Percentiles rank a stretch among this genome's conserved stretches.
These are phyloP conservation scores for Ormyrus labotus DNA, from an alignment of 2,888 invertebrate species.

Conservation along the genomic window DNA sequence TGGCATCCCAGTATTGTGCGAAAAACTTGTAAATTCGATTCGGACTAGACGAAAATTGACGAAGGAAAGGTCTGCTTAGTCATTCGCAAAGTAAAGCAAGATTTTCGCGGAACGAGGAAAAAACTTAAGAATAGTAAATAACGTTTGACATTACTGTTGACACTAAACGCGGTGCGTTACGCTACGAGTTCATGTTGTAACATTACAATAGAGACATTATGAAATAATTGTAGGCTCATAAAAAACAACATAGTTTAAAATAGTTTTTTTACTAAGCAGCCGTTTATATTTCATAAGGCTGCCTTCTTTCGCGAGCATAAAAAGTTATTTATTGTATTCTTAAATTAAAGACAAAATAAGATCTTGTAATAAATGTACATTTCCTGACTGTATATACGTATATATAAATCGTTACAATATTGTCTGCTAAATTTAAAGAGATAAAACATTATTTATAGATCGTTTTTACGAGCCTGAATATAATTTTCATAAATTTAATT, in stretches of 20 bases:
- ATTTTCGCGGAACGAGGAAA: background rate
- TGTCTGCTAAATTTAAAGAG: too few relatives aligned
- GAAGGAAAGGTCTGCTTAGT: too few relatives aligned
- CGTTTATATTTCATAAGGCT: constrained; percentile 18
- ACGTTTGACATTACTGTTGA: constrained; percentile 13
- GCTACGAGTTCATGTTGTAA: constrained; percentile 32
- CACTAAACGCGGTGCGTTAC: constrained; percentile 15
- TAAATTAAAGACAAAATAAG: background rate
- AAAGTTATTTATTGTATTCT: constrained; percentile 15
- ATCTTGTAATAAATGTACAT: background rate
- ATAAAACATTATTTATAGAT: too few relatives aligned
- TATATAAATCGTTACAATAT: too few relatives aligned
- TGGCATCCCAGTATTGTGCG: too few relatives aligned
- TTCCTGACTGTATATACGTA: background rate
- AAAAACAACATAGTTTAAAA: constrained; percentile 19
- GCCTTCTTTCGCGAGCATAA: background rate
- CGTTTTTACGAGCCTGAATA: background rate
- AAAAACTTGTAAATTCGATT: too few relatives aligned
- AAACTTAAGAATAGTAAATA: constrained; percentile 1
- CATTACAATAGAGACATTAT: constrained; percentile 41
- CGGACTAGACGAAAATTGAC: too few relatives aligned
- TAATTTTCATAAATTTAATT: background rate
- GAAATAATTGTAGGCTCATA: constrained; percentile 42
- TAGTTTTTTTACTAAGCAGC: constrained; percentile 3
- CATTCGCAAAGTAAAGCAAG: too few relatives aligned